phyloP scores from a whole-genome alignment of 2,797 vertebrate genomes.

The Gymnoscopelus braueri region DNA sequence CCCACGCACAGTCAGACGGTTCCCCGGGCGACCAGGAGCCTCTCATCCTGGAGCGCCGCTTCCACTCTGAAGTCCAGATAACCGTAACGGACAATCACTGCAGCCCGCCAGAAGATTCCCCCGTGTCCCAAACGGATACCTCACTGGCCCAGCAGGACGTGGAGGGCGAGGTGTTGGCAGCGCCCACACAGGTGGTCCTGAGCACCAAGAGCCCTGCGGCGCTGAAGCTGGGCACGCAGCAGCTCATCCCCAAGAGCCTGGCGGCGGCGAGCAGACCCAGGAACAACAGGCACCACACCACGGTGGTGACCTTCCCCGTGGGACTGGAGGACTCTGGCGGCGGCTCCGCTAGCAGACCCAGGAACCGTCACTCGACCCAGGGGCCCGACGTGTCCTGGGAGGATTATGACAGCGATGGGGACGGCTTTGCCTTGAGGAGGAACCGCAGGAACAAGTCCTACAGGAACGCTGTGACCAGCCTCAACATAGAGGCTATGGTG shows the following conservation, averaged over 20 bases:
- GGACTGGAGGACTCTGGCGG: slow-evolving; percentile 55
- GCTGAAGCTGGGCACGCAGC: slow-evolving; percentile 84
- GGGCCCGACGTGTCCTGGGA: slow-evolving; percentile 78
- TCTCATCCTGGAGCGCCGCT: slow-evolving; percentile 73
- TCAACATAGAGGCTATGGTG: slow-evolving; percentile 47
- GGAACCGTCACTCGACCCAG: slow-evolving; percentile 48
- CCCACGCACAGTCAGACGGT: slow-evolving; percentile 66
- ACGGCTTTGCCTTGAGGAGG: slow-evolving; percentile 74
- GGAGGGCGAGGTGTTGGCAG: slow-evolving; percentile 5
- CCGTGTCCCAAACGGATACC: slow-evolving; percentile 31
- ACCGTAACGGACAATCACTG: slow-evolving; percentile 62
- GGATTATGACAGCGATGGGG: slow-evolving; percentile 83
- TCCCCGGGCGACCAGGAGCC: slow-evolving; percentile 71
- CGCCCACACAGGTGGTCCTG: slow-evolving; percentile 72
- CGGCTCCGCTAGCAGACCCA: slow-evolving; percentile 22
- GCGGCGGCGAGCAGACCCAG: slow-evolving; percentile 79
- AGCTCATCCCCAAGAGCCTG: slow-evolving; percentile 90
- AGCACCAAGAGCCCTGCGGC: slow-evolving; percentile 88
- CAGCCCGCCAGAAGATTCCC: slow-evolving; percentile 10
- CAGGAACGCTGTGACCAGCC: slow-evolving; percentile 86
- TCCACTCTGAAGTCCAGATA: slow-evolving; percentile 74
- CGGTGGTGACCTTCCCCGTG: slow-evolving; percentile 77
- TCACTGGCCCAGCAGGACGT: not conserved
- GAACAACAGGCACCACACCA: slow-evolving; percentile 84
- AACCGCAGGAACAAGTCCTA: slow-evolving; percentile 94